Evolutionary conservation across 2,888 invertebrate genomes (phyloP).

Genomic region (Trichogramma evanescens): DNA sequence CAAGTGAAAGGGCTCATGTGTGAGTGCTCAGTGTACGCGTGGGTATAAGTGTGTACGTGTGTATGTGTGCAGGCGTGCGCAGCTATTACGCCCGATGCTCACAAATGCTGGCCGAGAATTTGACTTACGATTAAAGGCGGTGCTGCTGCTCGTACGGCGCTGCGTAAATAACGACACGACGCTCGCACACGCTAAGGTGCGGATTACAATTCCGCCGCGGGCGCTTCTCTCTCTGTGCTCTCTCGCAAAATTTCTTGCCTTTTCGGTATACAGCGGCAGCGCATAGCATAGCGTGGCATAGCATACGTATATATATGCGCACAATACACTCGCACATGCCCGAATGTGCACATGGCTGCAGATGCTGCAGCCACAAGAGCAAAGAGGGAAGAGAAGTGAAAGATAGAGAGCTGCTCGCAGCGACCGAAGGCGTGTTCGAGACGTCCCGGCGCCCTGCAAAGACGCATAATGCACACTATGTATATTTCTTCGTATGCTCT

Average conservation of each 20-base stretch:
- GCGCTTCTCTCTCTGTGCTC: slow-evolving; percentile 29
- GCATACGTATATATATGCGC: too few relatives aligned
- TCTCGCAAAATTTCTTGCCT: slow-evolving; percentile 1
- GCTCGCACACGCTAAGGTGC: slow-evolving; percentile 25
- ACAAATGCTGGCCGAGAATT: background rate
- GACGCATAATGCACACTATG: background rate
- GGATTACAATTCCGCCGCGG: slow-evolving; percentile 41
- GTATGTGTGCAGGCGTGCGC: too few relatives aligned
- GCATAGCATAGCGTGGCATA: too few relatives aligned
- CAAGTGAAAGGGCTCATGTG: too few relatives aligned
- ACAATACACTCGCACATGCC: too few relatives aligned
- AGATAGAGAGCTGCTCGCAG: slow-evolving; percentile 3
- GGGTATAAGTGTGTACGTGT: too few relatives aligned
- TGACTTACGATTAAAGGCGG: slow-evolving; percentile 12
- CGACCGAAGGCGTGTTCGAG: slow-evolving; percentile 36
- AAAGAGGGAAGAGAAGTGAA: background rate
- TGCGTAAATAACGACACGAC: slow-evolving; percentile 28
- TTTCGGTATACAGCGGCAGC: background rate
- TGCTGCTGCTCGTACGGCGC: slow-evolving; percentile 7
- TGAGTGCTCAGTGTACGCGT: too few relatives aligned
- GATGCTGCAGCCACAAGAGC: slow-evolving; percentile 14
- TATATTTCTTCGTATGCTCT: too few relatives aligned
- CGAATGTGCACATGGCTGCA: too few relatives aligned
- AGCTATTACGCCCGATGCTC: too few relatives aligned
- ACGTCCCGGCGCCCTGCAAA: slow-evolving; percentile 38